A percentile compares a stretch with the other conserved stretches of the same genome.
phyloP scores from a whole-genome alignment of 1,140 invertebrate genomes.

The Sarcophaga peregrina region DNA sequence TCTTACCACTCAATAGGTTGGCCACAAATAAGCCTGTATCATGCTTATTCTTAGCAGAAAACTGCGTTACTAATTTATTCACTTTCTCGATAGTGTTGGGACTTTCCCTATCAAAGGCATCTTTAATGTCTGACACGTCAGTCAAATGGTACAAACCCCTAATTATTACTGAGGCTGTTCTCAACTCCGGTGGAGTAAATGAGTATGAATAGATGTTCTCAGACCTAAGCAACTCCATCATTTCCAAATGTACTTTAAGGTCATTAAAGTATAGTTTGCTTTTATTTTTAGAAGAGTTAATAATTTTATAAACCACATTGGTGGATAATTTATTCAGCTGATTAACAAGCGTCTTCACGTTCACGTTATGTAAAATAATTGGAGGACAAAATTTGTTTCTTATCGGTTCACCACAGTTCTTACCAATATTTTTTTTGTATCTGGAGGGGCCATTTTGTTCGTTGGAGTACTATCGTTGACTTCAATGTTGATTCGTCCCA shows the following conservation, averaged over 20 bases:
- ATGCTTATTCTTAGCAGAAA: background rate
- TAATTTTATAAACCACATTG: background rate
- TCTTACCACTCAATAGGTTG: background rate
- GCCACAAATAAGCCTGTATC: conserved; percentile 19
- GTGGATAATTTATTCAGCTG: background rate
- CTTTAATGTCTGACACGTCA: background rate
- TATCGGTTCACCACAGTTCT: background rate
- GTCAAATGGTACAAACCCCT: background rate
- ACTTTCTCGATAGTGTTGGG: background rate
- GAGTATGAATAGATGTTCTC: background rate
- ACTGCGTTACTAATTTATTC: background rate
- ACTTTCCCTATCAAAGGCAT: background rate
- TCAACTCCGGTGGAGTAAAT: background rate
- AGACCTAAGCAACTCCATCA: background rate
- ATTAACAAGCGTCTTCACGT: background rate
- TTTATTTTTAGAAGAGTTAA: no score
- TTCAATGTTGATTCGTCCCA: no score
- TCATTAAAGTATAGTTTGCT: no score
- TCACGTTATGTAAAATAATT: no score
- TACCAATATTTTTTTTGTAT: background rate
- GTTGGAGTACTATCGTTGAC: background rate
- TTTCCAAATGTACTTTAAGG: no score
- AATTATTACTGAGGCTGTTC: background rate
- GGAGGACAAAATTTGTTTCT: background rate
- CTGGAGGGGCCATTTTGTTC: background rate